These are phyloP conservation scores for Microctonus brassicae DNA, from an alignment of 2,888 invertebrate genomes.

Conservation along the genomic window DNA sequence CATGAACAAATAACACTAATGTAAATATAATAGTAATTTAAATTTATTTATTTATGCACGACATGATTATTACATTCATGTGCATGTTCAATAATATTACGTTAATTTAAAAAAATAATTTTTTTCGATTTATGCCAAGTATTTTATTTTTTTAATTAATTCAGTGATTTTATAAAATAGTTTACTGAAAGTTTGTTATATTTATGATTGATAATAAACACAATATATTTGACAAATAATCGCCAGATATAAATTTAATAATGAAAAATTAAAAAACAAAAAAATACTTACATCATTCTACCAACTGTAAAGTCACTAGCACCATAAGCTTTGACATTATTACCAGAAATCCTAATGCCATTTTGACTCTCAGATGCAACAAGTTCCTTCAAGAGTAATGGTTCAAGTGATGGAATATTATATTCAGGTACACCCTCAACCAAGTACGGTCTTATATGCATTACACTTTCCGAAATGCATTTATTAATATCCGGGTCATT, in stretches of 20 bases:
- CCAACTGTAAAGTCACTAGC: constrained; percentile 76
- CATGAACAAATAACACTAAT: not conserved
- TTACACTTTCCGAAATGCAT: constrained; percentile 74
- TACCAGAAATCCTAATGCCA: constrained; percentile 73
- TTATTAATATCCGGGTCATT: constrained; percentile 74
- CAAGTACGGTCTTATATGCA: constrained; percentile 75
- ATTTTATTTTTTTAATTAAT: too few relatives aligned
- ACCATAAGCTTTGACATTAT: constrained; percentile 75
- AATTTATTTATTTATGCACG: not conserved
- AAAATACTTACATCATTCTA: constrained; percentile 71
- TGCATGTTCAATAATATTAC: too few relatives aligned
- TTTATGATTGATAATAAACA: too few relatives aligned
- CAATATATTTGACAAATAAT: not conserved
- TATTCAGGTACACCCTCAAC: constrained; percentile 76
- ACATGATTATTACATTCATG: not conserved
- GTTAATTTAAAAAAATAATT: too few relatives aligned
- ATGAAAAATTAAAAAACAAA: not conserved
- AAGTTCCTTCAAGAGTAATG: constrained; percentile 76
- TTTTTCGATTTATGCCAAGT: too few relatives aligned
- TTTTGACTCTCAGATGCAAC: constrained; percentile 72
- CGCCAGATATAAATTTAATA: not conserved
- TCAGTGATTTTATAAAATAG: too few relatives aligned
- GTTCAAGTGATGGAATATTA: constrained; percentile 78
- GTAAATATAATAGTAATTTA: not conserved
- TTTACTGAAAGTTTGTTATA: too few relatives aligned